These are phyloP conservation scores for Acromyrmex heyeri DNA, from an alignment of 1,140 invertebrate genomes.

Conservation along the genomic window DNA sequence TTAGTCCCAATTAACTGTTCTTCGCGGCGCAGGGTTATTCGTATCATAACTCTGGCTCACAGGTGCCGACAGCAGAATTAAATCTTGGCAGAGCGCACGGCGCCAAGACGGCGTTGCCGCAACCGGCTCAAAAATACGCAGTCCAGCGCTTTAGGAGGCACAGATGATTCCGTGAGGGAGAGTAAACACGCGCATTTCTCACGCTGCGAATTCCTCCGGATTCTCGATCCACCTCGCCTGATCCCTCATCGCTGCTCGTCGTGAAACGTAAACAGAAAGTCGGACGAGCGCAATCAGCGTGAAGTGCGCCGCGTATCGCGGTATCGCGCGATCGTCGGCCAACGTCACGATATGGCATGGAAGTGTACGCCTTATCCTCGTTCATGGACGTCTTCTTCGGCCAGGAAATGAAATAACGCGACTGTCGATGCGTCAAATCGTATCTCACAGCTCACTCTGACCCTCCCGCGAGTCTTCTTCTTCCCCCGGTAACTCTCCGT, in stretches of 20 bases:
- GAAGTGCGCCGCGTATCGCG: background rate
- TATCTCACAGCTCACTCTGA: too few species aligned
- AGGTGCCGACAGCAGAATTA: background rate
- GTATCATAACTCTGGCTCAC: background rate
- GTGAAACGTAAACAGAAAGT: background rate
- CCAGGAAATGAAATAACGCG: too few species aligned
- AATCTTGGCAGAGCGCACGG: conserved; percentile 2
- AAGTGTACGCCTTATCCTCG: too few species aligned
- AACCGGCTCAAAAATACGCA: background rate
- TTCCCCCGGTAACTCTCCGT: too few species aligned
- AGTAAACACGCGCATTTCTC: background rate
- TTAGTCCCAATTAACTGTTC: conserved; percentile 2
- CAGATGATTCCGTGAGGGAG: background rate
- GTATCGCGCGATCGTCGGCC: too few species aligned
- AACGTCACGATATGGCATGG: too few species aligned
- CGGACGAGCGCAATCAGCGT: background rate
- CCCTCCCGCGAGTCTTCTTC: too few species aligned
- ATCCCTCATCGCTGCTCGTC: too few species aligned
- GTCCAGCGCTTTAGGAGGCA: background rate
- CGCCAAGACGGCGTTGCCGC: background rate
- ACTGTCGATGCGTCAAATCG: too few species aligned
- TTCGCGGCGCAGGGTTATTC: background rate
- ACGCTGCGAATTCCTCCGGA: too few species aligned
- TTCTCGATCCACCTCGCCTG: background rate
- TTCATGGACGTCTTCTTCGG: too few species aligned